These are phyloP conservation scores for Psittacula cyanocephala DNA, from an alignment of 2,113 vertebrate genomes.

Conservation along the genomic window DNA sequence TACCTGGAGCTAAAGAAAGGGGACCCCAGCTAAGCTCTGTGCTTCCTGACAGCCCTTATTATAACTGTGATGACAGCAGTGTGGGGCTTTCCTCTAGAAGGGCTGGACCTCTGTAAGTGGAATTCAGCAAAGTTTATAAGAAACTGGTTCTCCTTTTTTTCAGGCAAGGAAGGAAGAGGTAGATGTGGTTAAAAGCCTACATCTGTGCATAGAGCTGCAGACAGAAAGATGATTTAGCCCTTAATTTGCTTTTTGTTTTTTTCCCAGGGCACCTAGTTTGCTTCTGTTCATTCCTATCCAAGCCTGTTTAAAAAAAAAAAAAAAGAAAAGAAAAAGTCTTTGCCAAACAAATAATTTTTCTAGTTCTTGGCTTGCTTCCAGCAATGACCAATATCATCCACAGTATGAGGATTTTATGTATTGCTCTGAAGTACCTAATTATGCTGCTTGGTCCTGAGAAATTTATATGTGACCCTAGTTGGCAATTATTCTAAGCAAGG, in stretches of 20 bases:
- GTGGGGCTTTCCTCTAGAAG: not conserved
- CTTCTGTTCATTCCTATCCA: not conserved
- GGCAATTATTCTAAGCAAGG: constrained; percentile 56
- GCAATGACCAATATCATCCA: constrained; percentile 10
- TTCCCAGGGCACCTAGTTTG: not conserved
- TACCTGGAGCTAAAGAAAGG: not conserved
- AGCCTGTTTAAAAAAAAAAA: not conserved
- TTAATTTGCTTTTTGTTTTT: not conserved
- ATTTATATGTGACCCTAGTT: constrained; percentile 58
- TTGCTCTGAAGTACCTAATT: constrained; percentile 55
- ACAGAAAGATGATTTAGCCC: not conserved
- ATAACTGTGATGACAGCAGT: not conserved
- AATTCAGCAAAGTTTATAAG: not conserved
- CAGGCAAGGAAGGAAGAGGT: not conserved
- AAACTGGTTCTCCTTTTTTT: not conserved
- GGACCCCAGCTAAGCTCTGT: not conserved
- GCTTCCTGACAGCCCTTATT: not conserved
- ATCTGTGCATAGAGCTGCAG: not conserved
- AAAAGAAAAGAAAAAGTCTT: not conserved
- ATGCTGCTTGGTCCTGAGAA: constrained; percentile 40
- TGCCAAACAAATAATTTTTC: constrained; percentile 1
- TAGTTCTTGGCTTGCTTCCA: constrained; percentile 29
- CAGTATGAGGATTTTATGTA: constrained; percentile 47
- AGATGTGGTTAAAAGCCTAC: not conserved
- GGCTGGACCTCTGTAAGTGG: not conserved